A percentile compares a stretch with the other conserved stretches of the same genome.
Evolutionary conservation across 2,113 vertebrate genomes (phyloP).

Genomic region (Ammodytes marinus): DNA sequence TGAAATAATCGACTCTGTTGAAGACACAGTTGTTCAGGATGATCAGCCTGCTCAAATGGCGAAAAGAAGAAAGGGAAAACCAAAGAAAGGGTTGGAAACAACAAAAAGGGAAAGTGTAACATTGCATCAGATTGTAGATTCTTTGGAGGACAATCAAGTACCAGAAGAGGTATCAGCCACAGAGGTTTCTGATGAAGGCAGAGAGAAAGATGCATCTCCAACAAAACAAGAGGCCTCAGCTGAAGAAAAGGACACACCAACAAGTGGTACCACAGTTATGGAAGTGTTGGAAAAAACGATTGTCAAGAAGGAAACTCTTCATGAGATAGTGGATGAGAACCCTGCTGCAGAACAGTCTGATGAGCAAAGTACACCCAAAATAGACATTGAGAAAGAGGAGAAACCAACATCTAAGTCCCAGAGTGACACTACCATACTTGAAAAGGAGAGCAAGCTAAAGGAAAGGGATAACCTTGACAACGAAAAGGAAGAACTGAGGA

Average conservation of each 20-base stretch:
- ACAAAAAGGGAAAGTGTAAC: neutral
- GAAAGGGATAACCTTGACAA: slow-evolving; percentile 88
- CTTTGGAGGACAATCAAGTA: slow-evolving; percentile 51
- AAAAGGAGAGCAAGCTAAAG: slow-evolving; percentile 24
- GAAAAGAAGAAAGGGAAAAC: slow-evolving; percentile 46
- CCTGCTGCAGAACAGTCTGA: neutral
- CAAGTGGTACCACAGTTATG: accelerated
- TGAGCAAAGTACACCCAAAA: neutral
- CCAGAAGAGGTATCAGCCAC: slow-evolving; percentile 20
- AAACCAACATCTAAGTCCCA: neutral
- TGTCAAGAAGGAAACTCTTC: neutral
- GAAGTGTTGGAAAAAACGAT: neutral
- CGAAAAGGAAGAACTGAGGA: slow-evolving; percentile 81
- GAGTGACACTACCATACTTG: accelerated
- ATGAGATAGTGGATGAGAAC: slow-evolving; percentile 54
- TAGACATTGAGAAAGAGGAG: neutral
- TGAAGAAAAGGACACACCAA: neutral
- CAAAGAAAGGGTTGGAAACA: slow-evolving; percentile 30
- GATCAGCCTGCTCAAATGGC: neutral
- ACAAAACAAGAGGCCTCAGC: neutral
- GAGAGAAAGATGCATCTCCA: neutral
- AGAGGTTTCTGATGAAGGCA: neutral
- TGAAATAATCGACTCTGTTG: slow-evolving; percentile 40
- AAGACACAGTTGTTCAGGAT: neutral
- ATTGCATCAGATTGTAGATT: slow-evolving; percentile 54